Percentiles rank a stretch among this genome's conserved stretches.
Conservation (phyloP, 2,888 invertebrate genomes). For the Dioctria linearis region DNA sequence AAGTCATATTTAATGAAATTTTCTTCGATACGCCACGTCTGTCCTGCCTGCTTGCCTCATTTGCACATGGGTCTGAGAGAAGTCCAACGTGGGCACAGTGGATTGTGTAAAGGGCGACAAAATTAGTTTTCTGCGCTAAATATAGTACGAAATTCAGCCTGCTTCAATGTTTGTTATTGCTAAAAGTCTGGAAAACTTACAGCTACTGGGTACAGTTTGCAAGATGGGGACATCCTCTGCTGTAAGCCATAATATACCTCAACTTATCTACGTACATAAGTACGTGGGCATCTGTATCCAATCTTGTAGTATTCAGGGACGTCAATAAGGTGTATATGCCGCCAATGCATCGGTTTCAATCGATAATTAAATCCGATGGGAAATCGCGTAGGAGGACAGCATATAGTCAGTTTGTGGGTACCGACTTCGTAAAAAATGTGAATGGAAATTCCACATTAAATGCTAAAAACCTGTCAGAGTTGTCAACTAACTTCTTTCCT, state of each 20-base stretch:
- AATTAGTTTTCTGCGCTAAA: constrained; percentile 10
- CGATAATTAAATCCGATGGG: background rate
- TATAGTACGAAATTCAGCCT: background rate
- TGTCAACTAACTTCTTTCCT: background rate
- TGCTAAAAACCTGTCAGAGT: background rate
- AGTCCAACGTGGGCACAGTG: background rate
- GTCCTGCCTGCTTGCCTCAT: background rate
- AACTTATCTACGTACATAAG: too few species aligned
- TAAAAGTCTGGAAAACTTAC: background rate
- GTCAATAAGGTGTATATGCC: too few species aligned
- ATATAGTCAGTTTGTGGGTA: too few species aligned
- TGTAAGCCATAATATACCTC: too few species aligned
- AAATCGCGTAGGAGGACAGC: background rate
- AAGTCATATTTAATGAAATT: constrained; percentile 48
- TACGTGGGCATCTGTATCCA: background rate
- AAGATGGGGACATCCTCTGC: background rate
- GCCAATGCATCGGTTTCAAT: background rate
- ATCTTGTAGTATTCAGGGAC: too few species aligned
- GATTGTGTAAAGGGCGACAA: background rate
- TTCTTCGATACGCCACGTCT: constrained; percentile 20
- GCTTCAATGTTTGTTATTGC: background rate
- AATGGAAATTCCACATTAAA: background rate
- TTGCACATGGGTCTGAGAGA: background rate
- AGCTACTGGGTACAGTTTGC: background rate
- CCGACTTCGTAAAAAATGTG: too few species aligned